Conservation (phyloP, 2,888 invertebrate genomes). For the Choreutis nemorana region DNA sequence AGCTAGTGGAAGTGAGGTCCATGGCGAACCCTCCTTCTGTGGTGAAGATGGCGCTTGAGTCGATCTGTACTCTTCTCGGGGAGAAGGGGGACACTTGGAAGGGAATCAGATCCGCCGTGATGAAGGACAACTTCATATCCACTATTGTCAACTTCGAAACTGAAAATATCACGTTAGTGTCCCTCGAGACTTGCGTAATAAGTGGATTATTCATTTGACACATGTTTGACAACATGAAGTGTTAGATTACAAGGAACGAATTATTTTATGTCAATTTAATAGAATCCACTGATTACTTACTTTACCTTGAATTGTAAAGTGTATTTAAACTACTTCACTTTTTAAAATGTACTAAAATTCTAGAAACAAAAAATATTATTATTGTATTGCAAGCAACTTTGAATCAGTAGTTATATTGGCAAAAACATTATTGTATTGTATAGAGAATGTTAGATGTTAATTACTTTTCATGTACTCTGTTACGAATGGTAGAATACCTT, state of each 20-base stretch:
- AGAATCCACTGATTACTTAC: no score
- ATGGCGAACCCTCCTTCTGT: slow-evolving; percentile 94
- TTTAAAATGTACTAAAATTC: no score
- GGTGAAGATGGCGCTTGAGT: slow-evolving; percentile 93
- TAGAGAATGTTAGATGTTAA: slow-evolving; percentile 8
- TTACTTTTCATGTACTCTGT: slow-evolving; percentile 2
- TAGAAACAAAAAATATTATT: no score
- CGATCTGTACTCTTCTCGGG: slow-evolving; percentile 91
- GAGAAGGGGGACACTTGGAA: slow-evolving; percentile 95
- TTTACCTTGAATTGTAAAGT: no score
- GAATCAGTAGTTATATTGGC: no score
- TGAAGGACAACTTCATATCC: slow-evolving; percentile 95
- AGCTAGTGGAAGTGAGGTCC: slow-evolving; percentile 92
- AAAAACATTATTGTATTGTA: slow-evolving; percentile 34
- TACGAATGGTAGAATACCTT: slow-evolving; percentile 19
- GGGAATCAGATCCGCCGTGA: slow-evolving; percentile 87
- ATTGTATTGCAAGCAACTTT: no score
- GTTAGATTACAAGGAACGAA: slow-evolving; percentile 11
- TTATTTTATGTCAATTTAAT: no score
- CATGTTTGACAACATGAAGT: slow-evolving; percentile 6
- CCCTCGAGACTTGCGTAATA: slow-evolving; percentile 15
- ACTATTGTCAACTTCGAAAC: slow-evolving; percentile 95
- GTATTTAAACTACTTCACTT: no score
- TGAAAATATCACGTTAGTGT: slow-evolving; percentile 88
- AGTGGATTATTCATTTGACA: slow-evolving; percentile 10